These are phyloP conservation scores for Pyrgus malvae DNA, from an alignment of 2,888 invertebrate species.

Conservation along the genomic window DNA sequence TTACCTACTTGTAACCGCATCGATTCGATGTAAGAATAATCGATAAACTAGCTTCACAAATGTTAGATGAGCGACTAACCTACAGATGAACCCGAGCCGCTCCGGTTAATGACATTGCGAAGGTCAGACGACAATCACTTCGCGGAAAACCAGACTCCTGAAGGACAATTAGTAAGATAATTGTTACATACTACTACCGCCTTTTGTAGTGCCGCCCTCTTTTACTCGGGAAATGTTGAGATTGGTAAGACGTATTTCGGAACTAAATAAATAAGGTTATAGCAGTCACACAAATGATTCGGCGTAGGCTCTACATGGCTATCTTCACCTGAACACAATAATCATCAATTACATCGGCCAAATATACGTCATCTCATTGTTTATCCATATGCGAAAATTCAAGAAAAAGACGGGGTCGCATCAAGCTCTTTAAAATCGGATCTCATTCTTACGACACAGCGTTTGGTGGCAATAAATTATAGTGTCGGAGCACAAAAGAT, in stretches of 20 bases:
- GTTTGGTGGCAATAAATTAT: conserved; percentile 76
- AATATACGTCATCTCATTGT: too few relatives aligned
- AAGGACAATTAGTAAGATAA: conserved; percentile 27
- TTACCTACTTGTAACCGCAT: neutral
- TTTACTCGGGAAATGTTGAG: conserved; percentile 8
- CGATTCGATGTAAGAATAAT: neutral
- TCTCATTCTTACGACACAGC: conserved; percentile 62
- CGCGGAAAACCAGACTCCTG: conserved; percentile 28
- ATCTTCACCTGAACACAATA: too few relatives aligned
- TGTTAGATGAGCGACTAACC: conserved; percentile 25
- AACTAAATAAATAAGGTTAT: neutral
- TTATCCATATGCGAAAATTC: neutral
- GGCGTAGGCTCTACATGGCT: neutral
- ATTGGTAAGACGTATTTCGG: neutral
- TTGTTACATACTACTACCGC: conserved; percentile 16
- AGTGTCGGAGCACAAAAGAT: conserved; percentile 76
- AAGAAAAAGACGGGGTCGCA: conserved; percentile 46
- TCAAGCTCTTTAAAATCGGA: conserved; percentile 59
- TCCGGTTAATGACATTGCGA: conserved; percentile 29
- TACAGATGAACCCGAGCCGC: conserved; percentile 22
- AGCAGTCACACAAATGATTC: neutral
- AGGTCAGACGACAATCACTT: conserved; percentile 29
- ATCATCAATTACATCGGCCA: too few relatives aligned
- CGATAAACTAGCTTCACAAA: conserved; percentile 18
- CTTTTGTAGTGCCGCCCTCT: conserved; percentile 14